Percentiles rank a stretch among this genome's conserved stretches.
These are phyloP conservation scores for Yponomeuta evonymella DNA, from an alignment of 2,888 invertebrate genomes.

Conservation along the genomic window DNA sequence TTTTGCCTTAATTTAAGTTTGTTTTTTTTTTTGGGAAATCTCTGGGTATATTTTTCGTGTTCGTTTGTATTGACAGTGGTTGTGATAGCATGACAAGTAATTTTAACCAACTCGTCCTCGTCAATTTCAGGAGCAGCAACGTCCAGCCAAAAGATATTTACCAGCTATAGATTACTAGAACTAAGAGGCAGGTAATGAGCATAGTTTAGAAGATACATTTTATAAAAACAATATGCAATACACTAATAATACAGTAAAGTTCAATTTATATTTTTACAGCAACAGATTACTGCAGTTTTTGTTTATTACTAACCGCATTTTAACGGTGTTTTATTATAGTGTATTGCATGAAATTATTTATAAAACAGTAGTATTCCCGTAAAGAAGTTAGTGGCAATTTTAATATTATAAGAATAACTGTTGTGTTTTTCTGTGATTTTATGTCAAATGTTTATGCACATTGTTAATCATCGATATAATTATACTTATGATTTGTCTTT, in stretches of 20 bases:
- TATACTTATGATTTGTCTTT: neutral
- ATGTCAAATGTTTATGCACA: neutral
- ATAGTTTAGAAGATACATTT: neutral
- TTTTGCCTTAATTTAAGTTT: too few species aligned
- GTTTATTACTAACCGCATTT: too few species aligned
- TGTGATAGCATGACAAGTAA: too few species aligned
- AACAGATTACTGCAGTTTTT: too few species aligned
- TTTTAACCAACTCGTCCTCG: neutral
- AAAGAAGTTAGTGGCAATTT: neutral
- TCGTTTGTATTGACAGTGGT: too few species aligned
- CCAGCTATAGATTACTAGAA: slow-evolving; percentile 15
- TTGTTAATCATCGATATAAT: neutral
- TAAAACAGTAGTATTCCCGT: neutral
- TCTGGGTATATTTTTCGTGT: too few species aligned
- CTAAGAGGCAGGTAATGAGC: neutral
- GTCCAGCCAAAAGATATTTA: slow-evolving; percentile 20
- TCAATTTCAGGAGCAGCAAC: slow-evolving; percentile 15
- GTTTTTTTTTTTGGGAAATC: too few species aligned
- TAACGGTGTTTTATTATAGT: neutral
- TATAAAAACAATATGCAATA: too few species aligned
- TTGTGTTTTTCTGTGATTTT: slow-evolving; percentile 1
- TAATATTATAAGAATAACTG: neutral
- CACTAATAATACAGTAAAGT: too few species aligned
- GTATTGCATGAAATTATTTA: neutral
- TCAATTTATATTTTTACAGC: too few species aligned